A percentile compares a stretch with the other conserved stretches of the same genome.
phyloP scores from a whole-genome alignment of 2,113 vertebrate genomes.

The Heteronetta atricapilla region DNA sequence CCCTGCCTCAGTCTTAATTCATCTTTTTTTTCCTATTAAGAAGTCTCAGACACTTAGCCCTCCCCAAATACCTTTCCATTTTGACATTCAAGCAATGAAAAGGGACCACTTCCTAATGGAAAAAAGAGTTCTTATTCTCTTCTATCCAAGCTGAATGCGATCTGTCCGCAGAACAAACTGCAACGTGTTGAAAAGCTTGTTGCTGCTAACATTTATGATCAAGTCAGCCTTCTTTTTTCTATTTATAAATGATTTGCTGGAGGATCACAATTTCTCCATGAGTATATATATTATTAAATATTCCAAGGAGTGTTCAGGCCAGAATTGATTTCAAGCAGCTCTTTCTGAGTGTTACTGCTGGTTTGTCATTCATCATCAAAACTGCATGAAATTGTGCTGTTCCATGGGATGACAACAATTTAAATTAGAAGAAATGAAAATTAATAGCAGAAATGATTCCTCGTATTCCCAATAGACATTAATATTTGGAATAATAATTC shows the following conservation, averaged over 20 bases:
- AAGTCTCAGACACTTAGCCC: background rate
- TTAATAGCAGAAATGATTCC: constrained; percentile 31
- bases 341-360: background rate
- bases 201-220: constrained; percentile 19
- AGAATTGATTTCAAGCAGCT: background rate
- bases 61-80: background rate
- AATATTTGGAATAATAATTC: constrained; percentile 53
- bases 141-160: background rate
- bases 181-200: background rate
- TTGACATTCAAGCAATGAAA: background rate
- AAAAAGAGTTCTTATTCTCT: background rate
- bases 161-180: background rate
- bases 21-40: background rate
- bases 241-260: constrained; percentile 50
- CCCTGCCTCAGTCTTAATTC: background rate
- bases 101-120: background rate
- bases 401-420: constrained; percentile 42
- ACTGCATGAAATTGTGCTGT: constrained; percentile 55
- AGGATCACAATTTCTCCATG: constrained; percentile 18
- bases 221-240: constrained; percentile 23
- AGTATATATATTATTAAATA: constrained; percentile 30
- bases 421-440: constrained; percentile 50
- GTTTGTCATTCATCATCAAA: constrained; percentile 49
- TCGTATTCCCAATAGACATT: background rate
- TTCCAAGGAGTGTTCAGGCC: background rate